These are phyloP conservation scores for Lochmaea crataegi DNA, from an alignment of 2,888 invertebrate genomes.

Conservation along the genomic window DNA sequence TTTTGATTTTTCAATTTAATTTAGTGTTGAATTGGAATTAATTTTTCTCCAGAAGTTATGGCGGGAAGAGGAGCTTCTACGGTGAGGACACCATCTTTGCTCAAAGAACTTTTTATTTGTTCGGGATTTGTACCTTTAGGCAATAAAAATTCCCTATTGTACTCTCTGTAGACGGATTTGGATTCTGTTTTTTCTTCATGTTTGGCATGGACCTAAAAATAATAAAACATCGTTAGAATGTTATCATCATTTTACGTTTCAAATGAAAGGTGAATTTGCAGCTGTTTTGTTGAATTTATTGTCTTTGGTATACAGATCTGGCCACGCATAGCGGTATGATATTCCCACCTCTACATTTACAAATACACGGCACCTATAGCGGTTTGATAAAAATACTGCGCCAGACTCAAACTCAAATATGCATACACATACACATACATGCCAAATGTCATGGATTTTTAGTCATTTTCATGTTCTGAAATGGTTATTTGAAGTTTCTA, in stretches of 20 bases:
- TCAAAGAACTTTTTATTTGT: slow-evolving; percentile 93
- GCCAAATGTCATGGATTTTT: too few relatives aligned
- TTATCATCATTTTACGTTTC: not conserved
- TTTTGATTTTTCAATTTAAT: not conserved
- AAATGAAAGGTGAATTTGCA: too few relatives aligned
- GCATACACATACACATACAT: too few relatives aligned
- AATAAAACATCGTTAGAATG: slow-evolving; percentile 12
- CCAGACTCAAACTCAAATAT: too few relatives aligned
- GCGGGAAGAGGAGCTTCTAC: slow-evolving; percentile 97
- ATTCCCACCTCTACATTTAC: too few relatives aligned
- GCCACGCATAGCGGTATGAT: too few relatives aligned
- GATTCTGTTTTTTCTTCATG: slow-evolving; percentile 98
- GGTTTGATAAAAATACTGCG: too few relatives aligned
- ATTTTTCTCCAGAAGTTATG: slow-evolving; percentile 81
- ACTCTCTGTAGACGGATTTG: slow-evolving; percentile 97
- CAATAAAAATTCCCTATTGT: slow-evolving; percentile 96
- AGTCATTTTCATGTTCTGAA: too few relatives aligned
- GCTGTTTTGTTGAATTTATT: too few relatives aligned
- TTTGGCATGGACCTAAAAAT: slow-evolving; percentile 91
- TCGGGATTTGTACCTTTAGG: slow-evolving; percentile 98
- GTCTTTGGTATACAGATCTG: too few relatives aligned
- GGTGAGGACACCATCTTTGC: slow-evolving; percentile 95
- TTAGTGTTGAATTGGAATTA: slow-evolving; percentile 84
- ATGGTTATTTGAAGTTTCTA: too few relatives aligned
- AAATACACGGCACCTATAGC: too few relatives aligned